Conservation (phyloP, 2,888 invertebrate species). For the Prenolepis imparis region DNA sequence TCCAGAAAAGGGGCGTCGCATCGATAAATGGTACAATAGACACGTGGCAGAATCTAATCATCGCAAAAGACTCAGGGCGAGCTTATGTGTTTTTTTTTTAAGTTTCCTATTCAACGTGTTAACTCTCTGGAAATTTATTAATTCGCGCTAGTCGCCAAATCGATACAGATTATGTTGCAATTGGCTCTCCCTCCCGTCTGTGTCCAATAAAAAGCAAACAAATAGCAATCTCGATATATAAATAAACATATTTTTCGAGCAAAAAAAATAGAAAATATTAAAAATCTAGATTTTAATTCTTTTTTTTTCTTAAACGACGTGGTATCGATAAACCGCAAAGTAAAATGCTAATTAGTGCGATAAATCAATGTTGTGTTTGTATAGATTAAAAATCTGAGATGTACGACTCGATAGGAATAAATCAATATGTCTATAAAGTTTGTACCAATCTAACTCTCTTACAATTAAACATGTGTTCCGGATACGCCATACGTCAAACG, state of each 20-base stretch:
- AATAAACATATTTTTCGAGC: neutral
- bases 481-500: conserved; percentile 3
- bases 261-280: neutral
- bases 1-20: conserved; percentile 68
- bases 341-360: conserved; percentile 18
- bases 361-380: conserved; percentile 1
- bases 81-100: conserved; percentile 61
- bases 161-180: neutral
- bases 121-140: conserved; percentile 75
- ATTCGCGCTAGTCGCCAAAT: conserved; percentile 49
- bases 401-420: conserved; percentile 33
- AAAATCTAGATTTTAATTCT: conserved; percentile 4
- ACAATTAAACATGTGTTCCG: conserved; percentile 27
- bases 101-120: conserved; percentile 67
- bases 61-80: conserved; percentile 65
- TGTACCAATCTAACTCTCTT: conserved; percentile 16
- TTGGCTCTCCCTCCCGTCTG: neutral
- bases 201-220: neutral
- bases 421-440: conserved; percentile 14
- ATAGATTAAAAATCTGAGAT: neutral
- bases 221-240: neutral
- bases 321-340: neutral
- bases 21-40: conserved; percentile 75
- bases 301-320: neutral
- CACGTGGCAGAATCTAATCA: conserved; percentile 83